Percentiles rank a stretch among this genome's conserved stretches.
phyloP scores from a whole-genome alignment of 2,888 invertebrate genomes.

The Diadegma fenestrale region DNA sequence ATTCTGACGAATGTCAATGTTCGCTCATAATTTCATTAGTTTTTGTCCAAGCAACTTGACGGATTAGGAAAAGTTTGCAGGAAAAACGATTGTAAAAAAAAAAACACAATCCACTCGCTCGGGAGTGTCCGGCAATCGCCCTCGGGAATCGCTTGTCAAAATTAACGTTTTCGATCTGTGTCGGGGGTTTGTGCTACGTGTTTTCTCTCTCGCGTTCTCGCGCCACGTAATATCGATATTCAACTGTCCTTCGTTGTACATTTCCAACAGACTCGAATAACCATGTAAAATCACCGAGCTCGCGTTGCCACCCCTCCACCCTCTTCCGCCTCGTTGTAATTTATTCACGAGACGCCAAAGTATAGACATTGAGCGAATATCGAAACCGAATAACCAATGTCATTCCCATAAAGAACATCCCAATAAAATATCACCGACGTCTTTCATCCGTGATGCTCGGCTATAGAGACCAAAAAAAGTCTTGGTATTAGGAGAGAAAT shows the following conservation, averaged over 20 bases:
- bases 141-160: conserved; percentile 62
- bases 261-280: conserved; percentile 47
- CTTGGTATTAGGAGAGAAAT: not conserved
- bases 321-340: conserved; percentile 34
- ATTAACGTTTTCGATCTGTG: conserved; percentile 51
- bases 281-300: conserved; percentile 48
- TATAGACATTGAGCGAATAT: conserved; percentile 15
- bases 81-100: conserved; percentile 21
- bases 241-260: conserved; percentile 56
- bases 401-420: conserved; percentile 21
- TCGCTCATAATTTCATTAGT: conserved; percentile 33
- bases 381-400: conserved; percentile 33
- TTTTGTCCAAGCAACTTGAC: conserved; percentile 16
- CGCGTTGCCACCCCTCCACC: not conserved
- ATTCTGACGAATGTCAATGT: conserved; percentile 9
- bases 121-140: conserved; percentile 31
- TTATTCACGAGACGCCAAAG: conserved; percentile 59
- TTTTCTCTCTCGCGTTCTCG: conserved; percentile 22
- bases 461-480: not conserved
- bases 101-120: conserved; percentile 23
- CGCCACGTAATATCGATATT: conserved; percentile 59
- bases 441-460: not conserved
- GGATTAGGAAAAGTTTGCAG: conserved; percentile 6
- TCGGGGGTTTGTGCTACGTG: conserved; percentile 22
- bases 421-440: conserved; percentile 18